Base-by-base conservation (phyloP, 2,797 vertebrate genomes). In the Ceryle rudis region DNA sequence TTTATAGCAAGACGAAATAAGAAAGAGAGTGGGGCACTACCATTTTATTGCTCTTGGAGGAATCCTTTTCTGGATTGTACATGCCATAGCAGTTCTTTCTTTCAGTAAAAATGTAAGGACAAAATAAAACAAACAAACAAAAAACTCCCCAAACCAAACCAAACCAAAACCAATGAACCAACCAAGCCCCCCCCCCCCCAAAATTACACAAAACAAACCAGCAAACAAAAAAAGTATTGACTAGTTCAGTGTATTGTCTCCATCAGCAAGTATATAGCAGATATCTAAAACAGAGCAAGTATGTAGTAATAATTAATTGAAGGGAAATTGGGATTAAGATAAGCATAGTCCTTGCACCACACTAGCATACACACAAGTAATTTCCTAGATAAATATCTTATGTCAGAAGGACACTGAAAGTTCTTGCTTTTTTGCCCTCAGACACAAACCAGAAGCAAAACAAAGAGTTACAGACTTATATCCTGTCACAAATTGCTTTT, bases 371-470 rank as follows among this genome's bases (percentile, higher is more conserved):
- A 69, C 13, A 67, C 5, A 12, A 77, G 29, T 3, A 42, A 44
- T 11, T 5, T 77, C 20, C 23, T 52, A 82, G 18, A 73, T 52
- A 91, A 89, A 31, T 46, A 31, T 44, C 22, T 41, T 65, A 51
- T 6, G 10, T 39, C 29, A 87, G 33, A 83, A 65, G 31, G 41
- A 51, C 37, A 61, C 17, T 52, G 33, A 52, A 81, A 58, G 19
- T 52, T 90, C 47, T 44, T 58, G 39, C 2, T 19, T 51, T 29
- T 73, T 51, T 17, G 23, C 47, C 6, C 18, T 89, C 52, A 74
- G 91, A 86, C 21, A 87, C 13, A 77, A 67, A 60, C 5, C 21
- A 84, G 41, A 92, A 67, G 31, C 18, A 92, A 92, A 77, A 25
- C 64, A 49, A 49, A 42, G 41, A 86, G 20, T 73, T 73, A 47